phyloP scores from a whole-genome alignment of 2,797 vertebrate species.

The Lithobates pipiens region DNA sequence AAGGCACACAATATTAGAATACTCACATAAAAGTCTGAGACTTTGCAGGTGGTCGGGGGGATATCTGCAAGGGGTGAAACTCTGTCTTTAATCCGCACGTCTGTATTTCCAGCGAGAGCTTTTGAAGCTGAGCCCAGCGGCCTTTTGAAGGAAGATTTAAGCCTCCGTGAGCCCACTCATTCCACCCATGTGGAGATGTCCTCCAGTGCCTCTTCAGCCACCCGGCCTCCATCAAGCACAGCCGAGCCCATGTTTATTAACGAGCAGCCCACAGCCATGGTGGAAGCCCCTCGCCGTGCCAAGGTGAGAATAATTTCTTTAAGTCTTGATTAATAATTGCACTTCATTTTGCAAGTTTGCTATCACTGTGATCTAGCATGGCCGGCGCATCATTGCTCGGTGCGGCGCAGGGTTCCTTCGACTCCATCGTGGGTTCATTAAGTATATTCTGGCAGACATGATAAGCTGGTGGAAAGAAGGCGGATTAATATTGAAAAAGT shows the following conservation, averaged over 20 bases:
- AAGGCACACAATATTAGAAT: no score
- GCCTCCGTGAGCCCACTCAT: constrained; percentile 72
- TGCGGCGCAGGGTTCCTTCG: no score
- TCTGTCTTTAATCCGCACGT: not conserved
- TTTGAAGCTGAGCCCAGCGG: constrained; percentile 79
- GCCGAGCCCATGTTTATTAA: constrained; percentile 81
- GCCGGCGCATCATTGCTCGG: not conserved
- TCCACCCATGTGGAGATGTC: constrained; percentile 68
- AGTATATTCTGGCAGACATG: not conserved
- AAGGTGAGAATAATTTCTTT: constrained; percentile 78
- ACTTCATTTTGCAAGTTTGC: not conserved
- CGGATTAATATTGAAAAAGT: constrained; percentile 14
- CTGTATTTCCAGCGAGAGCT: constrained; percentile 70
- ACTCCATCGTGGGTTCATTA: not conserved
- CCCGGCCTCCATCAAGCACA: constrained; percentile 70
- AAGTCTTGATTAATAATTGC: not conserved
- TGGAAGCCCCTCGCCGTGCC: constrained; percentile 82
- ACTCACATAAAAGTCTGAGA: no score
- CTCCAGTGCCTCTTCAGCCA: constrained; percentile 66
- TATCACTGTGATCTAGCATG: not conserved
- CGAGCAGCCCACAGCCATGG: constrained; percentile 83
- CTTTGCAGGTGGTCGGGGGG: no score
- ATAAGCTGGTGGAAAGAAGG: not conserved
- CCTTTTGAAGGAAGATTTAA: constrained; percentile 80
- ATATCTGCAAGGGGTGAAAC: no score